Conservation (phyloP, 2,888 invertebrate genomes). For the Cryptocephalus moraei region DNA sequence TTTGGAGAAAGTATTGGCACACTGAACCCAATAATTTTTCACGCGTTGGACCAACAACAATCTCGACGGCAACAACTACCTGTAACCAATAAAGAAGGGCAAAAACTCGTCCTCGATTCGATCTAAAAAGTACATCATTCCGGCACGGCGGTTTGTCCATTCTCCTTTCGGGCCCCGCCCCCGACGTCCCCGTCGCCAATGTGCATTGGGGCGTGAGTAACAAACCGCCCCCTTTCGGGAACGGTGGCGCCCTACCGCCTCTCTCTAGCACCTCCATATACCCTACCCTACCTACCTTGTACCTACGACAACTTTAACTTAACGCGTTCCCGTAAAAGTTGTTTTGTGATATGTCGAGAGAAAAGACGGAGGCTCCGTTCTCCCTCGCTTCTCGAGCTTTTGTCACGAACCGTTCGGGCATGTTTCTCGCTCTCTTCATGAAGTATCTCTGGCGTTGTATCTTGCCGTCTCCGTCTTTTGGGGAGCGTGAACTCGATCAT, state of each 20-base stretch:
- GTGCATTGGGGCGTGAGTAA: constrained; percentile 37
- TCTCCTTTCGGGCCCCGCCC: constrained; percentile 23
- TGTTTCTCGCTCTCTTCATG: not conserved
- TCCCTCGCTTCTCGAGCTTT: not conserved
- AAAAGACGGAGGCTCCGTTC: not conserved
- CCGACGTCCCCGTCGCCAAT: constrained; percentile 33
- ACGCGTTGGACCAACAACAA: no score
- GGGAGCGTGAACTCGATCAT: no score
- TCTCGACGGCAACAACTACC: no score
- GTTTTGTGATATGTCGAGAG: not conserved
- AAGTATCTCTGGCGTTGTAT: no score
- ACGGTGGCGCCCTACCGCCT: no score
- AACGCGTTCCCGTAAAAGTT: not conserved
- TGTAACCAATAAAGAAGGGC: no score
- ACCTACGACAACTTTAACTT: constrained; percentile 1
- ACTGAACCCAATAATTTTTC: no score
- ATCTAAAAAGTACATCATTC: no score
- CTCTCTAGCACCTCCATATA: not conserved
- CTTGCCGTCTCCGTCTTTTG: no score
- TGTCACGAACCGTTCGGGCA: not conserved
- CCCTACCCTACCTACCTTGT: not conserved
- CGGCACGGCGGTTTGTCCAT: no score
- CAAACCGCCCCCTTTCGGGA: constrained; percentile 24
- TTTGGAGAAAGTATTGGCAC: no score
- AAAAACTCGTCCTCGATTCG: no score